Conservation (phyloP, 2,888 invertebrate genomes). For the Dascillus cervinus region DNA sequence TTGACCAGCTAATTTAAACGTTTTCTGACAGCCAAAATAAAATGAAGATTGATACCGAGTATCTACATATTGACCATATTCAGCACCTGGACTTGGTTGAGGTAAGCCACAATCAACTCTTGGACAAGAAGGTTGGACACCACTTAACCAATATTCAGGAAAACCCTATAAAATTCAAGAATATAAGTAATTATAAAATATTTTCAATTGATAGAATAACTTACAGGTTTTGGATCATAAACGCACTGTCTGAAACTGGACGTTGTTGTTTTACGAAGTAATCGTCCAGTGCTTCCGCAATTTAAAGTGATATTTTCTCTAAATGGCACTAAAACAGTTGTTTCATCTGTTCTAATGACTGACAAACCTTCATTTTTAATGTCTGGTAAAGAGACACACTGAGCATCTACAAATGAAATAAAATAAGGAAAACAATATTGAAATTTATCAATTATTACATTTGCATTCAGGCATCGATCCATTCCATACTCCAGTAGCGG, state of each 20-base stretch:
- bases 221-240: slow-evolving; percentile 82
- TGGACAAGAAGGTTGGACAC: slow-evolving; percentile 77
- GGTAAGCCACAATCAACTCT: slow-evolving; percentile 88
- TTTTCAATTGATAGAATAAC: slow-evolving; percentile 23
- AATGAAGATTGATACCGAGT: slow-evolving; percentile 89
- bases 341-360: slow-evolving; percentile 69
- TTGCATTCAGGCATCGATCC: slow-evolving; percentile 88
- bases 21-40: slow-evolving; percentile 93
- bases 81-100: slow-evolving; percentile 86
- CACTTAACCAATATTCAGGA: slow-evolving; percentile 87
- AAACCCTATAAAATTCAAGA: slow-evolving; percentile 51
- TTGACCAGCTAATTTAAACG: slow-evolving; percentile 89
- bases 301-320: slow-evolving; percentile 83
- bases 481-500: slow-evolving; percentile 88
- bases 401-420: slow-evolving; percentile 59
- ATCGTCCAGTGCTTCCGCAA: slow-evolving; percentile 71
- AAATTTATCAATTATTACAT: slow-evolving; percentile 58
- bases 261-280: slow-evolving; percentile 71
- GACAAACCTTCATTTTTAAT: slow-evolving; percentile 80
- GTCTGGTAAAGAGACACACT: slow-evolving; percentile 83
- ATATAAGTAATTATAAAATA: slow-evolving; percentile 3
- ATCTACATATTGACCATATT: slow-evolving; percentile 81
- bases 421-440: slow-evolving; percentile 6
- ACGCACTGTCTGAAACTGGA: slow-evolving; percentile 89
- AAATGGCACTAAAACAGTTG: slow-evolving; percentile 80